Evolutionary conservation across 92 coral and sea anemone species (phyloP).

Genomic region (Actinernus sp.): DNA sequence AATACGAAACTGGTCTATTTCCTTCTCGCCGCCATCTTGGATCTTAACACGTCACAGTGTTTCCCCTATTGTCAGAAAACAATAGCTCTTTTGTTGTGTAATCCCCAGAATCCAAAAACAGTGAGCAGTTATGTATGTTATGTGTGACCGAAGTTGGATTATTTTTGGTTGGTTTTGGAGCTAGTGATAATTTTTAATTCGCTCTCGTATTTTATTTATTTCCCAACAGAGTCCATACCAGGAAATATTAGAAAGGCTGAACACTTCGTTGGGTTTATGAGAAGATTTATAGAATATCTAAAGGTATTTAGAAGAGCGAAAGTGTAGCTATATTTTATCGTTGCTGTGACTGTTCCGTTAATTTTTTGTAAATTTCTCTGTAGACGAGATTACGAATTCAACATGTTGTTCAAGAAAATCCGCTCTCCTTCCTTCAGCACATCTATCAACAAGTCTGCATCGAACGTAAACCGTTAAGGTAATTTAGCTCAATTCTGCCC

Average conservation of each 20-base stretch:
- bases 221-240: slow-evolving; percentile 86
- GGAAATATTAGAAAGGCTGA: slow-evolving; percentile 98
- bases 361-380: background rate
- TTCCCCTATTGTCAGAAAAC: too few relatives aligned
- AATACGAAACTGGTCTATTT: too few relatives aligned
- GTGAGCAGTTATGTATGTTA: too few relatives aligned
- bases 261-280: slow-evolving; percentile 98
- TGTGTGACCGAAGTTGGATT: too few relatives aligned
- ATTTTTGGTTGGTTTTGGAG: background rate
- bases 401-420: slow-evolving; percentile 95
- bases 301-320: slow-evolving; percentile 55
- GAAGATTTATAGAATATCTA: slow-evolving; percentile 95
- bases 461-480: slow-evolving; percentile 96
- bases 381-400: slow-evolving; percentile 91
- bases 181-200: too few relatives aligned
- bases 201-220: background rate
- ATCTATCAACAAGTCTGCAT: slow-evolving; percentile 96
- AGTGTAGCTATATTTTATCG: background rate
- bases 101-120: too few relatives aligned
- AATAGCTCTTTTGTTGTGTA: too few relatives aligned
- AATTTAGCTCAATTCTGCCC: background rate
- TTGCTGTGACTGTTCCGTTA: background rate
- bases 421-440: slow-evolving; percentile 93
- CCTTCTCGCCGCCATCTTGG: background rate
- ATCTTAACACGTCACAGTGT: too few relatives aligned